These are phyloP conservation scores for Gymnoscopelus braueri DNA, from an alignment of 2,797 vertebrate genomes.

Conservation along the genomic window DNA sequence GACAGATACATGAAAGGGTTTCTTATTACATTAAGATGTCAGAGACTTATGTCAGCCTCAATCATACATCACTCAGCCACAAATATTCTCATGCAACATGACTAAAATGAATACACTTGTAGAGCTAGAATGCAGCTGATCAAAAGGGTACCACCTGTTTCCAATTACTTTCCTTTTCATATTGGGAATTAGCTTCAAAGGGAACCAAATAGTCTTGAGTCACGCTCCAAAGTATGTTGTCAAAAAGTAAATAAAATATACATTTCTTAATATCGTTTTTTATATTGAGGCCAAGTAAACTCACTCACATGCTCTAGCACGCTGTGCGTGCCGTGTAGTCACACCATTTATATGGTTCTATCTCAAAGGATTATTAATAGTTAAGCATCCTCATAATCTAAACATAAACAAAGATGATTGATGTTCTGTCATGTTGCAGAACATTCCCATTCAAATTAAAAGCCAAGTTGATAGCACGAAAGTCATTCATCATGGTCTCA, in stretches of 20 bases:
- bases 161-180: constrained; percentile 43
- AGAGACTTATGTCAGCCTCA: constrained; percentile 20
- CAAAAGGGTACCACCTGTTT: constrained; percentile 53
- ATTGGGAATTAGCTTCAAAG: constrained; percentile 50
- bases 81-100: constrained; percentile 32
- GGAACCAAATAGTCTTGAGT: constrained; percentile 35
- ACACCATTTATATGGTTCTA: constrained; percentile 53
- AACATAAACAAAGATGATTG: constrained; percentile 52
- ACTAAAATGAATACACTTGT: neutral
- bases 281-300: constrained; percentile 30
- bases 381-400: constrained; percentile 33
- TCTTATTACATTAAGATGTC: neutral
- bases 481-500: constrained; percentile 43
- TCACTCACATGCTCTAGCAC: constrained; percentile 25
- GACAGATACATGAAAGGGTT: neutral
- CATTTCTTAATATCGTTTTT: constrained; percentile 16
- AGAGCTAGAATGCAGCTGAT: constrained; percentile 17
- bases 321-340: neutral
- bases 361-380: constrained; percentile 48
- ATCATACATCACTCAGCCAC: constrained; percentile 11
- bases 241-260: constrained; percentile 24
- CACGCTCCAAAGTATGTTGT: constrained; percentile 24
- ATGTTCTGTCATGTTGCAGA: constrained; percentile 57
- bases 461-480: constrained; percentile 39
- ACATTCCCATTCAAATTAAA: constrained; percentile 30